Percentiles rank a stretch among this genome's conserved stretches.
Evolutionary conservation across 1,140 invertebrate species (phyloP).

Genomic region (Drosophila malerkotliana): DNA sequence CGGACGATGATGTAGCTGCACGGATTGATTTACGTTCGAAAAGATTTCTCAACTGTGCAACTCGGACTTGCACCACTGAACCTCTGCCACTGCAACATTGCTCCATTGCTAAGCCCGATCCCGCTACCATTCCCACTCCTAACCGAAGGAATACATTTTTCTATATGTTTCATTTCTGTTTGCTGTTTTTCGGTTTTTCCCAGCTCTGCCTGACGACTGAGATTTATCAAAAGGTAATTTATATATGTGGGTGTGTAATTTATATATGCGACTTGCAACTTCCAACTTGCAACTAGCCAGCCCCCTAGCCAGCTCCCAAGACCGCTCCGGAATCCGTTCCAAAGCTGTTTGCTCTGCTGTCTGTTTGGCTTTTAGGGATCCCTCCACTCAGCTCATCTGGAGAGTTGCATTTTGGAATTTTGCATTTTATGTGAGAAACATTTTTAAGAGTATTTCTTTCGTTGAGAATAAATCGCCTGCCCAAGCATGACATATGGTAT

Average conservation of each 20-base stretch:
- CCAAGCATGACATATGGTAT: slow-evolving; percentile 69
- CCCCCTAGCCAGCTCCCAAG: slow-evolving; percentile 7
- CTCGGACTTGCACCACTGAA: background rate
- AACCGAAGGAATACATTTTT: slow-evolving; percentile 44
- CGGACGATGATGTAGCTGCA: slow-evolving; percentile 79
- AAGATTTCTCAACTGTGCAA: slow-evolving; percentile 80
- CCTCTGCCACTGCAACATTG: background rate
- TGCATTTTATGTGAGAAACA: slow-evolving; percentile 68
- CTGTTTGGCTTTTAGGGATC: slow-evolving; percentile 37
- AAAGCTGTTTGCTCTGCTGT: slow-evolving; percentile 54
- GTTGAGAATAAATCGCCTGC: slow-evolving; percentile 79
- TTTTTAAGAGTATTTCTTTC: slow-evolving; percentile 81
- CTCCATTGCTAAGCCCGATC: too few relatives aligned
- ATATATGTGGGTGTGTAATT: slow-evolving; percentile 77
- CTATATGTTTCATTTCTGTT: slow-evolving; percentile 62
- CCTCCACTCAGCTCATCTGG: background rate
- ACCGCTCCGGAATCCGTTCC: background rate
- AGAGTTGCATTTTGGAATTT: slow-evolving; percentile 28
- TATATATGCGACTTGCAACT: slow-evolving; percentile 62
- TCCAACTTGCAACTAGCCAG: background rate
- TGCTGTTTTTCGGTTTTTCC: slow-evolving; percentile 16
- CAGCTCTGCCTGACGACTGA: slow-evolving; percentile 50
- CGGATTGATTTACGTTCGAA: slow-evolving; percentile 83
- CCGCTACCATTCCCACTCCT: too few relatives aligned
- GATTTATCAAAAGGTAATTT: slow-evolving; percentile 84